Evolutionary conservation across 2,797 vertebrate genomes (phyloP), one percentile per base, ranked within the genome.

Genomic region (Coreius guichenoti): DNA sequence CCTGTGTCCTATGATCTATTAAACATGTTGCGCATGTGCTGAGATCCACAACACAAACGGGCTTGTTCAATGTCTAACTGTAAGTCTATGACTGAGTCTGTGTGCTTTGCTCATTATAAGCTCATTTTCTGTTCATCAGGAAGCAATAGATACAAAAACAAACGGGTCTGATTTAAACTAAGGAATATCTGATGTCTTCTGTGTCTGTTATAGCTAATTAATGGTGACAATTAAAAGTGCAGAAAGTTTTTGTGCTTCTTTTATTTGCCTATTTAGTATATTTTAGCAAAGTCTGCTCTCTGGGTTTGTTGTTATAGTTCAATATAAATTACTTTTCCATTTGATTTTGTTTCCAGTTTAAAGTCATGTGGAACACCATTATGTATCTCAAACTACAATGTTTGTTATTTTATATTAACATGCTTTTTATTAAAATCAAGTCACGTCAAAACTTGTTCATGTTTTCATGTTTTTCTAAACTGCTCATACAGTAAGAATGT

Each of bases 151-250:
- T 36, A 68, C 26, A 82, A 73, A 49, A 31, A 80, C 58, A 74
- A 43, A 58, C 33, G 73, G 78, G 73, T 81, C 76, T 70, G 47
- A 54, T 78, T 43, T 49, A 65, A 87, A 86, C 73, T 49, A 56
- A 80, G 70, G 21, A 65, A 21, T 19, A 70, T 67, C 26, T 29
- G n/a, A 19, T 73, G 81, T 47, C 36, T 14, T 49, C 5, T 85
- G 80, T 91, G 51, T 92, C 45, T 88, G 73, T 86, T 51, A 69
- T 72, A 61, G 70, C 77, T 87, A 84, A 83, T 89, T 82, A 80
- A 80, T 5, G 51, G 79, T 56, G 61, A 85, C 51, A 83, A 88
- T 76, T 87, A 87, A 86, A 88, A 85, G 79, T 51, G 21, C 26
- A 74, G n/a, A 75, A 87, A 81, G 9, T 75, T 39, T 76, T 43